These are phyloP conservation scores for Protonibea diacanthus DNA, from an alignment of 2,797 vertebrate genomes.

Conservation along the genomic window DNA sequence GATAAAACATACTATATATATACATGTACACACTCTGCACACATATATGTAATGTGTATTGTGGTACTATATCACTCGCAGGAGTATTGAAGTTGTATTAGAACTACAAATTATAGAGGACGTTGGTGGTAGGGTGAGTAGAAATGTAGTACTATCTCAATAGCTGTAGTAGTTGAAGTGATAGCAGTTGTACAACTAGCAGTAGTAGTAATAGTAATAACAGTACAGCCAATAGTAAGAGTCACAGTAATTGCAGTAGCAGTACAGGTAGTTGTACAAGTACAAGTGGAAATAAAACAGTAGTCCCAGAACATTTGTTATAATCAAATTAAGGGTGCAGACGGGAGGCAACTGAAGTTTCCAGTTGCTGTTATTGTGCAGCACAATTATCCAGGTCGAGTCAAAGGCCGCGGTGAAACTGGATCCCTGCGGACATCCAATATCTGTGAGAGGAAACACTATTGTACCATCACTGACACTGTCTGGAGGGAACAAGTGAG, in stretches of 20 bases:
- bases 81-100: too few species aligned
- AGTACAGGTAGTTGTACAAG: not conserved
- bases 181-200: not conserved
- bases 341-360: constrained; percentile 28
- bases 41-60: not conserved
- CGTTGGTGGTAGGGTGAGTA: too few species aligned
- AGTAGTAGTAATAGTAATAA: not conserved
- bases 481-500: not conserved
- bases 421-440: constrained; percentile 54
- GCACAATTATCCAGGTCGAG: constrained; percentile 44
- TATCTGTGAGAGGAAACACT: constrained; percentile 40
- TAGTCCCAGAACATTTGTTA: not conserved
- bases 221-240: too few species aligned
- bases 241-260: not conserved
- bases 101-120: too few species aligned
- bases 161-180: too few species aligned
- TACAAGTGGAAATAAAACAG: not conserved
- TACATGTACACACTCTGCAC: not conserved
- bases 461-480: not conserved
- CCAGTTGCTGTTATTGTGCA: constrained; percentile 24
- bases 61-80: too few species aligned
- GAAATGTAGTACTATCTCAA: too few species aligned
- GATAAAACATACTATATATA: not conserved
- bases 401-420: constrained; percentile 45
- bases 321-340: not conserved